These are phyloP conservation scores for Pandemis heparana DNA, from an alignment of 2,888 invertebrate genomes.

Conservation along the genomic window DNA sequence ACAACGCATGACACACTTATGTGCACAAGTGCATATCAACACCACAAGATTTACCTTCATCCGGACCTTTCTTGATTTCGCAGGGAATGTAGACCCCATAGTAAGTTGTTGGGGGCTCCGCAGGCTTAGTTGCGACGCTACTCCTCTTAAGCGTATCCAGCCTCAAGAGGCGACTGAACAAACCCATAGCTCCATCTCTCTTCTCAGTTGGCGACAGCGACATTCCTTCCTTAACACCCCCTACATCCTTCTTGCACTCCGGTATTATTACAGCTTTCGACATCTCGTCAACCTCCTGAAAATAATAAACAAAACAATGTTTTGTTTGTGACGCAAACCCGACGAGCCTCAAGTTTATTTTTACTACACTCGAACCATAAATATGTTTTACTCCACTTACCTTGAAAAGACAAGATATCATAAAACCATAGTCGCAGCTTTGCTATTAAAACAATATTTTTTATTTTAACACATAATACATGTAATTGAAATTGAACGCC, in stretches of 20 bases:
- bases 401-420: constrained; percentile 63
- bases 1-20: constrained; percentile 25
- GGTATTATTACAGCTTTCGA: constrained; percentile 78
- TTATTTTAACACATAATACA: constrained; percentile 59
- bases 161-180: constrained; percentile 73
- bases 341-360: constrained; percentile 66
- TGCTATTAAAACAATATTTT: constrained; percentile 44
- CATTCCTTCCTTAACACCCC: constrained; percentile 72
- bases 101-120: constrained; percentile 69
- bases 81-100: constrained; percentile 85
- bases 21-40: constrained; percentile 23
- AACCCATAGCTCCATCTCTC: constrained; percentile 72
- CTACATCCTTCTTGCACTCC: constrained; percentile 73
- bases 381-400: constrained; percentile 52
- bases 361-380: constrained; percentile 53
- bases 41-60: constrained; percentile 70
- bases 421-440: constrained; percentile 68
- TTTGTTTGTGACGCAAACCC: constrained; percentile 80
- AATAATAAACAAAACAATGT: constrained; percentile 77
- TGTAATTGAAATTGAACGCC: constrained; percentile 52
- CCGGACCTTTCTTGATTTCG: constrained; percentile 81
- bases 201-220: constrained; percentile 73
- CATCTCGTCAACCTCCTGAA: constrained; percentile 70
- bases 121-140: constrained; percentile 59
- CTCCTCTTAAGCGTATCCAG: constrained; percentile 71